Conservation (phyloP, 2,888 invertebrate genomes). For the Eledone cirrhosa region DNA sequence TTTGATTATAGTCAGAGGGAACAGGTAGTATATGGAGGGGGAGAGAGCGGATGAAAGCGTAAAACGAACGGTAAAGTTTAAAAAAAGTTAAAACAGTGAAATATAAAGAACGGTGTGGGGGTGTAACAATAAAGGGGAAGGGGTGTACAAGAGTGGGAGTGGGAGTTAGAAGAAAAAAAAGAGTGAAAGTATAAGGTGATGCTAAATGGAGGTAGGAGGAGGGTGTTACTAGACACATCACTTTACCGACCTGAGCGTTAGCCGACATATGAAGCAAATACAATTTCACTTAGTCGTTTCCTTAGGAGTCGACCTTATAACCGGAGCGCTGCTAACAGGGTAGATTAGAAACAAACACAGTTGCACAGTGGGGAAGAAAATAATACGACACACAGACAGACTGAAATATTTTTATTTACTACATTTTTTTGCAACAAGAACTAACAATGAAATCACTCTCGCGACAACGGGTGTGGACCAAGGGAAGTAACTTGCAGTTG, state of each 20-base stretch:
- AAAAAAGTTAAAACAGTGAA: too few relatives aligned
- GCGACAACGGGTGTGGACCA: constrained; percentile 1
- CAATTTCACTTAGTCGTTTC: too few relatives aligned
- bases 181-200: constrained; percentile 8
- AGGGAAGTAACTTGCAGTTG: constrained; percentile 6
- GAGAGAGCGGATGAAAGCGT: too few relatives aligned
- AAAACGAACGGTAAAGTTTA: too few relatives aligned
- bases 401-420: constrained; percentile 26
- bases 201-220: not conserved
- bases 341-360: constrained; percentile 21
- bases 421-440: constrained; percentile 24
- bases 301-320: too few relatives aligned
- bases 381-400: constrained; percentile 27
- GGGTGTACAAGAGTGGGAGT: too few relatives aligned
- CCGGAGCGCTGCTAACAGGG: not conserved
- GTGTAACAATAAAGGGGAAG: too few relatives aligned
- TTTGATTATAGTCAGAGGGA: too few relatives aligned
- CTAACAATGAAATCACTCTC: constrained; percentile 20
- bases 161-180: not conserved
- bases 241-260: constrained; percentile 13
- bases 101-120: too few relatives aligned
- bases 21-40: too few relatives aligned
- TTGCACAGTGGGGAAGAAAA: constrained; percentile 27
- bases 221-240: too few relatives aligned
- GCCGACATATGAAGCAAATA: too few relatives aligned